Percentiles rank a stretch among this genome's conserved stretches.
Conservation (phyloP, 2,113 vertebrate species). For the Myotis brandtii region DNA sequence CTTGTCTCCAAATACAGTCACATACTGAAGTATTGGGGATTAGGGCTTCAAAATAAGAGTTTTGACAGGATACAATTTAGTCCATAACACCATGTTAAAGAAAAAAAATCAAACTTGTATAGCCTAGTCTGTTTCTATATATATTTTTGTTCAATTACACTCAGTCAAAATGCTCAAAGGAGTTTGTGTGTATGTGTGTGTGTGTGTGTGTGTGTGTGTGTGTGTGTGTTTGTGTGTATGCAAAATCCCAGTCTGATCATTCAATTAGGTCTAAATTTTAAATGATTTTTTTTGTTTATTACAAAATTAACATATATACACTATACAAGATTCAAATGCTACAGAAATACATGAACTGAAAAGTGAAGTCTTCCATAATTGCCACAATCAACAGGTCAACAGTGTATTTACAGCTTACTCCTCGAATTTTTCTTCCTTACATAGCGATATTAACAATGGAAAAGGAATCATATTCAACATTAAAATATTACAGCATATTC, state of each 20-base stretch:
- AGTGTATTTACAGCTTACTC: slow-evolving; percentile 5
- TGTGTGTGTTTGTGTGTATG: not conserved
- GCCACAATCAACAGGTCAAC: not conserved
- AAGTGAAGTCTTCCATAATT: slow-evolving; percentile 6
- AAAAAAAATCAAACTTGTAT: not conserved
- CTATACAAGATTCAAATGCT: slow-evolving; percentile 2
- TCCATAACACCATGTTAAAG: not conserved
- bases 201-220: not conserved
- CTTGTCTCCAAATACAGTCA: not conserved
- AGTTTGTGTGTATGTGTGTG: not conserved
- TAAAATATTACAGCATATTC: not conserved
- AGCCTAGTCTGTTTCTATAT: not conserved
- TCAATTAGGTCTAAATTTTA: not conserved
- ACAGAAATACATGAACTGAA: not conserved
- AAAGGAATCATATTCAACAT: not conserved
- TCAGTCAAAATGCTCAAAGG: slow-evolving; percentile 32
- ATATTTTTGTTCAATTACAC: not conserved
- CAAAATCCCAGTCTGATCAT: not conserved
- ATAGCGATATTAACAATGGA: not conserved
- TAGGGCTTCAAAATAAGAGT: not conserved
- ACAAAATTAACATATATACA: not conserved
- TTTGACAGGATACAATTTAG: not conserved
- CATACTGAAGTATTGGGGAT: not conserved
- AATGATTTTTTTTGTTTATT: slow-evolving; percentile 1
- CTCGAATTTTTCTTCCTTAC: slow-evolving; percentile 19